Evolutionary conservation across 2,888 invertebrate genomes (phyloP), one percentile per base, ranked within the genome.

Genomic region (Lomographa bimaculata): DNA sequence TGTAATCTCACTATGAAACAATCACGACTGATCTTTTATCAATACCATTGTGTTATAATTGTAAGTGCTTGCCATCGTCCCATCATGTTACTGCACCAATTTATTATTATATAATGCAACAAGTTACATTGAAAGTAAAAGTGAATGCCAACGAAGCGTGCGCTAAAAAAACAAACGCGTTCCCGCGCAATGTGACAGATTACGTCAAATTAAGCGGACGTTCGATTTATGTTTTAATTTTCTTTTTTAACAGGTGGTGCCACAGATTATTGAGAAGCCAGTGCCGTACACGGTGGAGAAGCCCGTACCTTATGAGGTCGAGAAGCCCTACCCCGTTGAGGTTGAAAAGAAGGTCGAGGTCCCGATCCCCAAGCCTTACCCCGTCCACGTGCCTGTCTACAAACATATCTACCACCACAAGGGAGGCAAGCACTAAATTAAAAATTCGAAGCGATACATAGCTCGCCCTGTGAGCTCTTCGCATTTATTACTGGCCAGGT

Each of bases 281-380:
- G 92, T 94, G 5, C 94, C 94, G 1, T 93, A 93, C 75, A 92
- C 93, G 1, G 93, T 94, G 2, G 94, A 94, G 65, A 94, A 93
- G 64, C 92, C 93, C 9, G 91, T 92, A 9, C 92, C 93, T 8
- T 93, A 94, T 60, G 93, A 93, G 54, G 91, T 94, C 1, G 93
- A 94, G 64, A 94, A 92, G 65, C 94, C 94, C 2, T 94, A 94
- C 90, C 94, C 94, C 56, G 93, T 94, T 2, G 92, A 93, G 73
- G 93, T 94, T 12, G 92, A 94, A 51, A 94, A 94, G 82, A 94
- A 91, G 67, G 93, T 94, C 27, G 93, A 92, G 68, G 91, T 94
- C 24, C 91, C 93, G 6, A 90, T 93, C 56, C 91, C 92, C 59
- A 93, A 93, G 66, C 94, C 94, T 3, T 94, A 94, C 79, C 93